A percentile compares a stretch with the other conserved stretches of the same genome.
These are phyloP conservation scores for Phalanger gymnotis DNA, from an alignment of 2,797 vertebrate species.

Conservation along the genomic window DNA sequence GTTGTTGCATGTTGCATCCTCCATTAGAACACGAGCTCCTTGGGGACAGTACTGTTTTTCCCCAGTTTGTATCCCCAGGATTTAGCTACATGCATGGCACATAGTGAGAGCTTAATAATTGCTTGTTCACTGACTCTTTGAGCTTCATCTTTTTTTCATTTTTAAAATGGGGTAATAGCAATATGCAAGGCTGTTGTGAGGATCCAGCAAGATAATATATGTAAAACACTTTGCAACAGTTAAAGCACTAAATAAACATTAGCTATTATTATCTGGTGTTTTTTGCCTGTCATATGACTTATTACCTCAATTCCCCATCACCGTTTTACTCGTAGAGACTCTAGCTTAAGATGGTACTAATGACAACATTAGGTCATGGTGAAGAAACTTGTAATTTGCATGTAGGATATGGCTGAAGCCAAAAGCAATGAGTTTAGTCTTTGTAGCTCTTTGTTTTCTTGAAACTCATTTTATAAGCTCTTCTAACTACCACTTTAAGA, in stretches of 20 bases:
- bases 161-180: not conserved
- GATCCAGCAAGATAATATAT: not conserved
- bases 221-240: not conserved
- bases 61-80: not conserved
- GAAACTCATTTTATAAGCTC: not conserved
- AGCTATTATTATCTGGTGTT: not conserved
- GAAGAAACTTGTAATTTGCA: not conserved
- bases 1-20: not conserved
- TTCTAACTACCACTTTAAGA: constrained; percentile 2
- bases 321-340: not conserved
- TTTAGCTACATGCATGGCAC: not conserved
- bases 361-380: not conserved
- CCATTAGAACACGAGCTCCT: not conserved
- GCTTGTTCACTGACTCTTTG: not conserved
- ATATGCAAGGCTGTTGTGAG: not conserved
- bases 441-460: not conserved
- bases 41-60: not conserved
- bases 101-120: not conserved
- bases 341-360: not conserved
- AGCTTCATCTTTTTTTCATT: not conserved
- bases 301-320: not conserved
- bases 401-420: not conserved
- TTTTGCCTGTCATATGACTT: not conserved
- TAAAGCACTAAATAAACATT: not conserved
- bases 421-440: not conserved